Evolutionary conservation across 2,113 vertebrate genomes (phyloP), one percentile per base, ranked within the genome.

Genomic region (Oncorhynchus masou): DNA sequence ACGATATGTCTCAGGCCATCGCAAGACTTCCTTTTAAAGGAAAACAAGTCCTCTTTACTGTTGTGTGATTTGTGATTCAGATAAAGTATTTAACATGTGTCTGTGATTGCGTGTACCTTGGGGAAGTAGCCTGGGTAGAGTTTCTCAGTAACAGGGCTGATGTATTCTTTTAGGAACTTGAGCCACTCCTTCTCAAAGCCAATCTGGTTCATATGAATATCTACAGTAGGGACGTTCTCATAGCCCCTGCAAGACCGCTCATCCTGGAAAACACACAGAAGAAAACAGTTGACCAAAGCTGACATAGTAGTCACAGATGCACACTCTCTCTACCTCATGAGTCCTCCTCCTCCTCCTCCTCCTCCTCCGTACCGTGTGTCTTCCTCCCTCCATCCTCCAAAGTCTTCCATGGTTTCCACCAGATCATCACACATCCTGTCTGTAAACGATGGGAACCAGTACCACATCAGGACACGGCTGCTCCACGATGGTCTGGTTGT

Each of bases 171-270:
- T 31, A 95, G 88, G 74, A 94, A 93, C 74, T 93, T 93, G 1
- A 95, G 90, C 94, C 94, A 95, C 70, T 94, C 92, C 72, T 93
- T 89, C 86, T 95, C 93, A 1, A 83, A 94, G 13, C 90, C 88
- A 11, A 93, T 85, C 85, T 95, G 94, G 68, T 91, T 94, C 94
- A 95, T 94, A 84, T 95, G 94, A 83, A 94, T 94, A 70, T 95
- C 94, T 0, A 95, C 93, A 0, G 94, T 95, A 4, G 94, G 94
- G 16, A 95, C 94, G 0, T 92, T 95, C 81, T 95, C 94, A 1
- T 95, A 95, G 8, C 94, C 94, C 94, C 94, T 0, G 91, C 77
- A 76, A 95, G 80, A 22, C n/a, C 94, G 85, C 0, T 90, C 83
- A 15, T 95, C 94, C 94, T 95, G 83, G 13, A 24, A 25, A 3